Conservation (phyloP, 2,888 invertebrate species). For the Meteorus cinctellus region DNA sequence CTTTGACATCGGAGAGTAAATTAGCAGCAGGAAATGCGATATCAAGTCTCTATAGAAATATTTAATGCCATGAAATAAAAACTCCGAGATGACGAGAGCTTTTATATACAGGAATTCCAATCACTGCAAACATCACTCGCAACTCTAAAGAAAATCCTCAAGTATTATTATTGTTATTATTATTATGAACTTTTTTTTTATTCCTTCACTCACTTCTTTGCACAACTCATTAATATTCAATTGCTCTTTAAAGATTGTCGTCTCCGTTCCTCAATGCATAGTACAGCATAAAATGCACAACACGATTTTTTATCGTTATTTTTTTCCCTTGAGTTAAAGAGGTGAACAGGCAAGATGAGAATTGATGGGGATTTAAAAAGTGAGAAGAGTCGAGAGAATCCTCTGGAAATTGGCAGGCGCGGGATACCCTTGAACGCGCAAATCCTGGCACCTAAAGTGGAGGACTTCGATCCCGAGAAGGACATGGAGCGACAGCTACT, state of each 20-base stretch:
- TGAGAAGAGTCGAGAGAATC: slow-evolving; percentile 23
- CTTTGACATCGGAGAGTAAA: slow-evolving; percentile 55
- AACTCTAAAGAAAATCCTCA: background rate
- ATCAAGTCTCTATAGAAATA: slow-evolving; percentile 24
- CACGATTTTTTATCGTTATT: background rate
- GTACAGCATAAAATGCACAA: background rate
- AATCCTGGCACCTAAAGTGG: slow-evolving; percentile 23
- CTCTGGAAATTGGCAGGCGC: slow-evolving; percentile 29
- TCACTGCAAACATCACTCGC: background rate
- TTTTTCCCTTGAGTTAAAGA: background rate
- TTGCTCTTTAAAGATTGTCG: background rate
- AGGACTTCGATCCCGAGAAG: slow-evolving; percentile 53
- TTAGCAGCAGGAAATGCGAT: slow-evolving; percentile 50
- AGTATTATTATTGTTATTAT: background rate
- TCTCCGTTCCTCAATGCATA: background rate
- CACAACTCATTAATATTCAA: background rate
- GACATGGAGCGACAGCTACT: slow-evolving; percentile 57
- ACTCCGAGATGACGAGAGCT: background rate
- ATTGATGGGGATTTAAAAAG: slow-evolving; percentile 34
- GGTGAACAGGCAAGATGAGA: slow-evolving; percentile 14
- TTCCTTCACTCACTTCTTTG: background rate
- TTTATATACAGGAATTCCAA: slow-evolving; percentile 6
- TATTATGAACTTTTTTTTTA: background rate
- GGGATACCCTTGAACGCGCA: slow-evolving; percentile 18
- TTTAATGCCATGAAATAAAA: slow-evolving; percentile 4